Base-by-base conservation (phyloP, 2,797 vertebrate species). In the Chlorospingus semifuscus region DNA sequence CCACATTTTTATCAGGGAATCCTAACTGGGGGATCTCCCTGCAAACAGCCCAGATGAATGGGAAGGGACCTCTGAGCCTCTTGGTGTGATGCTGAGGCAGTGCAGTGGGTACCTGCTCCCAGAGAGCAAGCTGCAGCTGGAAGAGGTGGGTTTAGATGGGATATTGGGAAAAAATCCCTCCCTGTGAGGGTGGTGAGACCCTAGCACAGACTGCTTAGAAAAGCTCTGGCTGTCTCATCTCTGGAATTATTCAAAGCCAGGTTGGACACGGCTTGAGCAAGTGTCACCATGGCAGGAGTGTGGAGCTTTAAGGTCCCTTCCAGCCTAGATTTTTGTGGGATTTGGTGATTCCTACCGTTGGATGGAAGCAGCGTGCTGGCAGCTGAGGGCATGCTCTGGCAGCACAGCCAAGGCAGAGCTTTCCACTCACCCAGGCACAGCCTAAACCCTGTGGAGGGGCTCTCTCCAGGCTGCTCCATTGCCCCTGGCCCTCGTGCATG, bases 401-500 rank as follows among this genome's bases (percentile, higher is more conserved):
- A 64, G 4, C 8, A 24, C 21, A 49, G 56, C 15, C 21, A 46
- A 72, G 59, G 70, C 69, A 68, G 60, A 72, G 68, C 39, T 44
- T 52, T 24, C 30, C 13, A 1, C 0, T 24, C 50, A 18, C 12
- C 24, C 11, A 2, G 46, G 11, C 49, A 16, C 18, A 27, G 7
- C 11, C 41, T 22, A 11, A 52, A 1, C 7, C 26, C 39, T 2
- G 2, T 1, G 15, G 11, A 17, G 8, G 36, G 30, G 11, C 6
- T 55, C 47, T 78, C 57, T 37, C 20, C 78, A 55, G 42, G 32
- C 37, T 21, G 39, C 44, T 61, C 75, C 46, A 3, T 16, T 29
- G 21, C 22, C 39, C 1, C 29, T 2, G 39, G 41, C 47, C 68
- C 27, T 27, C 0, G 0, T 7, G 16, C 87, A 18, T 0, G 0